Base-by-base conservation (phyloP, 2,797 vertebrate genomes). In the Smutsia gigantea region DNA sequence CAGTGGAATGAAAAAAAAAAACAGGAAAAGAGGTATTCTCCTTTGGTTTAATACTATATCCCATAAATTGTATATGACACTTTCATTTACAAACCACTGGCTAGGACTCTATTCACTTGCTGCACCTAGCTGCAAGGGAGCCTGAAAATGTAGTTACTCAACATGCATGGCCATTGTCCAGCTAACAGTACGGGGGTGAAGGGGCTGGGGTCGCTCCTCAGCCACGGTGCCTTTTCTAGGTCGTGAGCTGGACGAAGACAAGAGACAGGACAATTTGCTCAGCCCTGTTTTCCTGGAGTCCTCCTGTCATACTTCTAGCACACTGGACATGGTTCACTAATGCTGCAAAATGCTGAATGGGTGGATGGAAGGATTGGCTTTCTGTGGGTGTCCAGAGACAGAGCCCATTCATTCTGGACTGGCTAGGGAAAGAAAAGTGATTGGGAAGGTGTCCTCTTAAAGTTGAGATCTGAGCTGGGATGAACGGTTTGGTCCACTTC, bases 381-480 rank as follows among this genome's bases (percentile, higher is more conserved):
- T 39, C 18, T 72, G 1, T 14, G 31, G 31, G 12, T 29, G 18
- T 55, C 29, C 37, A 42, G 18, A 90, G 57, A 68, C 4, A 64
- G 21, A 89, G 55, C 7, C 29, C 63, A 37, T 13, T 34, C n/a
- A 19, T 27, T 91, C 59, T n/a, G 42, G 39, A n/a, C 18, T 51
- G n/a, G 27, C 51, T 11, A 1, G 14, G 3, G 15, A 61, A 29
- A 29, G 3, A 0, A 4, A 4, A 3, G 7, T 53, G 9, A 3
- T 27, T 13, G 11, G 39, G 84, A 77, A 90, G 3, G 8, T 46
- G 9, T 64, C 82, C 37, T 64, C 66, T 59, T 53, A 11, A 79
- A 82, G 19, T 19, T 49, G 11, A 21, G 15, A 84, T 39, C 49
- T 82, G 39, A 84, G 75, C 31, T 27, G 15, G 29, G 17, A 59